These are phyloP conservation scores for Trichoplusia ni DNA, from an alignment of 1,140 invertebrate genomes.

Conservation along the genomic window DNA sequence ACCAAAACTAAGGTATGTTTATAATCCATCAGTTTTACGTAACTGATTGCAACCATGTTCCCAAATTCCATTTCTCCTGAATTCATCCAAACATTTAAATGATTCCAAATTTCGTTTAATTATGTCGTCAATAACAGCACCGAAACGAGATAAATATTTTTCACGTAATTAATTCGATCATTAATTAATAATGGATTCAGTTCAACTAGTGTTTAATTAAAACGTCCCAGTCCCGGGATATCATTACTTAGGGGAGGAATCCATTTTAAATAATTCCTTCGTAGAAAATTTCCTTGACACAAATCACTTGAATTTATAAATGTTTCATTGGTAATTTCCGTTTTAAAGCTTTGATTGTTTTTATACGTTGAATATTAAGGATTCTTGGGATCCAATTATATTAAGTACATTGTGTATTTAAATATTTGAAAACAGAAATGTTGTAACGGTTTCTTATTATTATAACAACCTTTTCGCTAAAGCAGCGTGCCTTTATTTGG, in stretches of 20 bases:
- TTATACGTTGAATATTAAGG: neutral
- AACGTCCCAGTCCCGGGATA: slow-evolving; percentile 2
- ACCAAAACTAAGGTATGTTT: no score
- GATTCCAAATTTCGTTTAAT: neutral
- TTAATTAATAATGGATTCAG: slow-evolving; percentile 17
- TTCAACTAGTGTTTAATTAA: slow-evolving; percentile 30
- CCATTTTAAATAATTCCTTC: slow-evolving; percentile 27
- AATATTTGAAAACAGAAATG: neutral
- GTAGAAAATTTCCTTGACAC: neutral
- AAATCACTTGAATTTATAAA: slow-evolving; percentile 25
- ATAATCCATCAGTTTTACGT: no score
- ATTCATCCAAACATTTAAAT: neutral
- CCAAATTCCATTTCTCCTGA: neutral
- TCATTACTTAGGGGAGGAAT: slow-evolving; percentile 15
- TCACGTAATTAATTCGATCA: slow-evolving; percentile 13
- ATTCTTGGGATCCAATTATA: neutral
- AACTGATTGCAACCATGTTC: neutral
- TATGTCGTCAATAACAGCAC: neutral
- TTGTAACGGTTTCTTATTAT: no score
- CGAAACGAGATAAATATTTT: slow-evolving; percentile 25
- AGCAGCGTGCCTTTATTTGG: no score
- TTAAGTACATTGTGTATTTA: neutral
- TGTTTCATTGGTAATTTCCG: neutral
- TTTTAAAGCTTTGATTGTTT: neutral
- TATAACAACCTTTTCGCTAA: no score